Evolutionary conservation across 2,113 vertebrate species (phyloP).

Genomic region (Sinocyclocheilus maitianheensis): DNA sequence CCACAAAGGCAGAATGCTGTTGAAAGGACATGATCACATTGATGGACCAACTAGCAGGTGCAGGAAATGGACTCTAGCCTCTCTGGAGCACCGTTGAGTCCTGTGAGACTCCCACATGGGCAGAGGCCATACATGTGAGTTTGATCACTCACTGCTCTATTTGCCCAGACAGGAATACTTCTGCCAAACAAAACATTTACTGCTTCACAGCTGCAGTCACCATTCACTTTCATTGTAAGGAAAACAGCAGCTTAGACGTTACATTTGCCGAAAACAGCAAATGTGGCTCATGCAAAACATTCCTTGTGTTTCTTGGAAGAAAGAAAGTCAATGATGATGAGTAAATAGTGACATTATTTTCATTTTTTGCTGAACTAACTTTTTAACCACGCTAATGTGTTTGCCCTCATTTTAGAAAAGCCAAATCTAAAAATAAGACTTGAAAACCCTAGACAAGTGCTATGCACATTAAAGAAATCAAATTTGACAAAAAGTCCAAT

Average conservation of each 20-base stretch:
- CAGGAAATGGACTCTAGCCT: neutral
- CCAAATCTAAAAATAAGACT: neutral
- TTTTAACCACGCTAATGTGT: neutral
- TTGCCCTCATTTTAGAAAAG: neutral
- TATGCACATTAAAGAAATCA: neutral
- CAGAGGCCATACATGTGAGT: conserved; percentile 1
- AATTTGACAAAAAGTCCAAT: neutral
- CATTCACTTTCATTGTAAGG: too few relatives aligned
- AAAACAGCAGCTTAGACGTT: too few relatives aligned
- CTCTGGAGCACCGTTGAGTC: neutral
- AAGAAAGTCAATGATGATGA: neutral
- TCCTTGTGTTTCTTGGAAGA: neutral
- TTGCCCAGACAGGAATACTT: neutral
- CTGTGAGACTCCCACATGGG: neutral
- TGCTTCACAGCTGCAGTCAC: too few relatives aligned
- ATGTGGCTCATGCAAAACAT: too few relatives aligned
- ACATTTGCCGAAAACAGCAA: too few relatives aligned
- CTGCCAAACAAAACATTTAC: too few relatives aligned
- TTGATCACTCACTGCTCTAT: neutral
- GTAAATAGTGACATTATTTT: neutral
- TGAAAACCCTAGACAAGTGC: neutral
- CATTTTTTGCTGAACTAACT: neutral
- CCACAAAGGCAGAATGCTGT: neutral
- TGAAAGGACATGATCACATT: neutral
- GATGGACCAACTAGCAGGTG: conserved; percentile 10